Evolutionary conservation across 1,140 invertebrate genomes (phyloP).

Genomic region (Drosophila kikkawai): DNA sequence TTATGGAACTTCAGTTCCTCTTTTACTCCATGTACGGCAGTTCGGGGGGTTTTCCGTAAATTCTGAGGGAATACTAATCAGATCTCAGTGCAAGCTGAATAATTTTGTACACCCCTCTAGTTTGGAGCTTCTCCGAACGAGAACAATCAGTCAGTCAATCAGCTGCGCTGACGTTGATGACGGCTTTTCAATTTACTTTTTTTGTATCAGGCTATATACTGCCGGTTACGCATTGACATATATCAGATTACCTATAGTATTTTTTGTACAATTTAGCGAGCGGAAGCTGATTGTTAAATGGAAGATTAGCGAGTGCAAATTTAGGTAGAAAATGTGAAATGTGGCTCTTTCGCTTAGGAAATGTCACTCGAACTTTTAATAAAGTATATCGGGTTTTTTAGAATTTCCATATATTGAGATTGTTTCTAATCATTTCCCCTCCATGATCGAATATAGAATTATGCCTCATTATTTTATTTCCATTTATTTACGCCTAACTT

Average conservation of each 20-base stretch:
- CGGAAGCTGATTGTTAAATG: constrained; percentile 52
- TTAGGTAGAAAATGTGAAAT: constrained; percentile 16
- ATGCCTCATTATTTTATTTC: background rate
- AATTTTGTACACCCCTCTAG: background rate
- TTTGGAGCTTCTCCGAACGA: constrained; percentile 4
- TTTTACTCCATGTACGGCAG: constrained; percentile 7
- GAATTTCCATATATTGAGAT: background rate
- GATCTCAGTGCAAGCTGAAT: constrained; percentile 18
- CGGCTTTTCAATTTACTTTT: constrained; percentile 37
- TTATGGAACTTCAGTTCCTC: constrained; percentile 6
- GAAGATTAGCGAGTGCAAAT: constrained; percentile 23
- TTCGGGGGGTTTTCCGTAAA: constrained; percentile 31
- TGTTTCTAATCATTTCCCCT: background rate
- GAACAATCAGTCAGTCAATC: constrained; percentile 42
- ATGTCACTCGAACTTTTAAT: constrained; percentile 18
- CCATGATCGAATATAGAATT: background rate
- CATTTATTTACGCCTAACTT: background rate
- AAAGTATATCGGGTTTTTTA: background rate
- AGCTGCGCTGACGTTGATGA: constrained; percentile 32
- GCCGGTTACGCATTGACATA: constrained; percentile 25
- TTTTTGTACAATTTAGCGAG: constrained; percentile 25
- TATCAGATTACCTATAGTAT: constrained; percentile 39
- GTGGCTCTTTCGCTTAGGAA: constrained; percentile 12
- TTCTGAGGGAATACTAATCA: constrained; percentile 43
- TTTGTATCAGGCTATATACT: constrained; percentile 8